phyloP scores from a whole-genome alignment of 2,888 invertebrate species.

The Xylota sylvarum region DNA sequence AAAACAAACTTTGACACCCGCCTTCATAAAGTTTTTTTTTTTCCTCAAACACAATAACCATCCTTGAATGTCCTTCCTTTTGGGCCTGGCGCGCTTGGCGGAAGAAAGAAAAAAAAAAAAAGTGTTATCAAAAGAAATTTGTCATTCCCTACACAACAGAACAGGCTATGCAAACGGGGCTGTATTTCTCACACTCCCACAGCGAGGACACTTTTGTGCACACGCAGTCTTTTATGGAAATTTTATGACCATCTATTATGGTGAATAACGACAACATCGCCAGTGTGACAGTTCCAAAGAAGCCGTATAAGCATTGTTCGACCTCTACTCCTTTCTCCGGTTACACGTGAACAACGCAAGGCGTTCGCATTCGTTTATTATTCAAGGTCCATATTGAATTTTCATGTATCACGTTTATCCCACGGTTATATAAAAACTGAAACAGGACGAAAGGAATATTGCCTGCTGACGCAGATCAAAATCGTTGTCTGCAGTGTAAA shows the following conservation, averaged over 20 bases:
- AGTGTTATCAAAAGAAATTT: conserved; percentile 42
- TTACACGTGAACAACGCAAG: neutral
- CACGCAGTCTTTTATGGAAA: conserved; percentile 48
- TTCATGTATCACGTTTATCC: conserved; percentile 32
- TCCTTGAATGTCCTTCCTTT: neutral
- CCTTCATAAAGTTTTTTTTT: neutral
- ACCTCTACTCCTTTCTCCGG: neutral
- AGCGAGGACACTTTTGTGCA: conserved; percentile 25
- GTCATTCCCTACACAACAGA: conserved; percentile 30
- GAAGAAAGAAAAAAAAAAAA: neutral
- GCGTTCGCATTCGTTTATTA: conserved; percentile 38
- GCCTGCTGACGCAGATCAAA: conserved; percentile 39
- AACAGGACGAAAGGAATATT: conserved; percentile 2
- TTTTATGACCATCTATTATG: conserved; percentile 51
- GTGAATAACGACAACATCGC: conserved; percentile 22
- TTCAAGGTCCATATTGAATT: conserved; percentile 49
- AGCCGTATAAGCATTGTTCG: neutral
- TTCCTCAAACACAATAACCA: conserved; percentile 19
- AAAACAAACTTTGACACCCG: neutral
- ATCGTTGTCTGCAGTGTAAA: conserved; percentile 30
- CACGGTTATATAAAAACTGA: neutral
- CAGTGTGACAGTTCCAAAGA: conserved; percentile 18
- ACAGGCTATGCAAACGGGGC: conserved; percentile 18
- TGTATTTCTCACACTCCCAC: conserved; percentile 12
- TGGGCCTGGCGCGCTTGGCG: neutral